Conservation (phyloP, 2,888 invertebrate genomes). For the Lissocephala sabroskyi region DNA sequence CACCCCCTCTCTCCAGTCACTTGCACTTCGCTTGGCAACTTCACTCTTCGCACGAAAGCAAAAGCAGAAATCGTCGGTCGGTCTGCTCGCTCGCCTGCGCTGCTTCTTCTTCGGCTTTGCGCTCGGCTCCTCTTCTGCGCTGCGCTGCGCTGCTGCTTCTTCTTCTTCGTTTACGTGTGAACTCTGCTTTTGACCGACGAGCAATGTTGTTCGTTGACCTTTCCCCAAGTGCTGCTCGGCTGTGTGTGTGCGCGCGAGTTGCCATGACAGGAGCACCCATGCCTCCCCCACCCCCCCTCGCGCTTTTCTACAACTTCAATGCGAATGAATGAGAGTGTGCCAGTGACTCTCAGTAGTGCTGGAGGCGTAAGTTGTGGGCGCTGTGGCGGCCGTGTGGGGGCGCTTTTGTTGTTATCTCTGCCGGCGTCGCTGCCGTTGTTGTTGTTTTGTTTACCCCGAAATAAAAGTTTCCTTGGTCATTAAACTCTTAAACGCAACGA, state of each 20-base stretch:
- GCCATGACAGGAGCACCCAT: slow-evolving; percentile 51
- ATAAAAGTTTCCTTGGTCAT: slow-evolving; percentile 54
- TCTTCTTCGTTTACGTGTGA: slow-evolving; percentile 41
- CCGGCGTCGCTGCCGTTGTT: slow-evolving; percentile 26
- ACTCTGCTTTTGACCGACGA: slow-evolving; percentile 64
- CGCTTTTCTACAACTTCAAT: too few species aligned
- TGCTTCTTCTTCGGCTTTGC: slow-evolving; percentile 4
- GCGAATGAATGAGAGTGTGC: slow-evolving; percentile 3
- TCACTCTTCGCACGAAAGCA: slow-evolving; percentile 56
- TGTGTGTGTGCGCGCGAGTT: too few species aligned
- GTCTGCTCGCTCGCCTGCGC: too few species aligned
- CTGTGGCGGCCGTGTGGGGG: slow-evolving; percentile 10
- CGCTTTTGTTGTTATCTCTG: neutral
- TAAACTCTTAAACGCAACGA: slow-evolving; percentile 61
- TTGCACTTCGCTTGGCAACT: slow-evolving; percentile 31
- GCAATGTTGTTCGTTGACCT: slow-evolving; percentile 63
- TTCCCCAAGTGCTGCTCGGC: slow-evolving; percentile 57
- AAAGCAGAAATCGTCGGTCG: slow-evolving; percentile 54
- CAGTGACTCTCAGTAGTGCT: slow-evolving; percentile 2
- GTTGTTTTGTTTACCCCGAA: slow-evolving; percentile 14
- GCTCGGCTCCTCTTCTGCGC: too few species aligned
- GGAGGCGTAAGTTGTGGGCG: slow-evolving; percentile 11
- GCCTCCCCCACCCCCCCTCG: too few species aligned
- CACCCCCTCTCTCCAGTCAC: neutral
- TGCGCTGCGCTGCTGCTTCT: too few species aligned